Evolutionary conservation across 1,140 invertebrate species (phyloP).

Genomic region (Tribolium castaneum): DNA sequence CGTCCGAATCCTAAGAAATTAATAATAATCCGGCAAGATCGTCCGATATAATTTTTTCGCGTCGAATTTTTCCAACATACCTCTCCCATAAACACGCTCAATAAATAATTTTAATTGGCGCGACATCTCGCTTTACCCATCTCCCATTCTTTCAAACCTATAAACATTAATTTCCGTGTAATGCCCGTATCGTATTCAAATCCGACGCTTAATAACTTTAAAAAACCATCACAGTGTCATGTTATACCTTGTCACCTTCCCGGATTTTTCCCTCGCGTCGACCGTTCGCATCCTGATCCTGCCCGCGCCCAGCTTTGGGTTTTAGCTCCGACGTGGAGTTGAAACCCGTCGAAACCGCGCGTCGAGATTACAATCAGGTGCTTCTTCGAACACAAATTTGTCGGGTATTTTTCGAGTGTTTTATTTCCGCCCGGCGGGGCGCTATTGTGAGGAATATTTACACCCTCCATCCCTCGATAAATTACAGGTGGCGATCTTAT

Average conservation of each 20-base stretch:
- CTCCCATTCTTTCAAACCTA: slow-evolving; percentile 18
- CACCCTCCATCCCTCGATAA: slow-evolving; percentile 58
- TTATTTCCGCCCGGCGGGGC: slow-evolving; percentile 56
- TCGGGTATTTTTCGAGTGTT: slow-evolving; percentile 55
- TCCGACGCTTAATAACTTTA: slow-evolving; percentile 48
- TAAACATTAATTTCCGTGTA: slow-evolving; percentile 49
- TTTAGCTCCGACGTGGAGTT: not conserved
- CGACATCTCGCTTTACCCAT: not conserved
- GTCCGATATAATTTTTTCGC: not conserved
- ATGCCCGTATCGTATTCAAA: slow-evolving; percentile 49
- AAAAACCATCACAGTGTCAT: slow-evolving; percentile 51
- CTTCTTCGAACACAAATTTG: slow-evolving; percentile 57
- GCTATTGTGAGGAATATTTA: slow-evolving; percentile 59
- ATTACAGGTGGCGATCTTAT: slow-evolving; percentile 57
- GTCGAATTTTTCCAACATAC: not conserved
- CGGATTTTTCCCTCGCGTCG: not conserved
- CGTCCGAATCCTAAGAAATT: not conserved
- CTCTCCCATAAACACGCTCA: not conserved
- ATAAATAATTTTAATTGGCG: slow-evolving; percentile 32
- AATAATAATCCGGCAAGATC: not conserved
- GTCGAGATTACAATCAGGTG: slow-evolving; percentile 48
- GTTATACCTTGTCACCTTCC: slow-evolving; percentile 46
- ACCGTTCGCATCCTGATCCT: slow-evolving; percentile 10
- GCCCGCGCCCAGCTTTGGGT: not conserved
- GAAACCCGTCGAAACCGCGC: not conserved